These are phyloP conservation scores for Zele albiditarsus DNA, from an alignment of 2,888 invertebrate species.

Conservation along the genomic window DNA sequence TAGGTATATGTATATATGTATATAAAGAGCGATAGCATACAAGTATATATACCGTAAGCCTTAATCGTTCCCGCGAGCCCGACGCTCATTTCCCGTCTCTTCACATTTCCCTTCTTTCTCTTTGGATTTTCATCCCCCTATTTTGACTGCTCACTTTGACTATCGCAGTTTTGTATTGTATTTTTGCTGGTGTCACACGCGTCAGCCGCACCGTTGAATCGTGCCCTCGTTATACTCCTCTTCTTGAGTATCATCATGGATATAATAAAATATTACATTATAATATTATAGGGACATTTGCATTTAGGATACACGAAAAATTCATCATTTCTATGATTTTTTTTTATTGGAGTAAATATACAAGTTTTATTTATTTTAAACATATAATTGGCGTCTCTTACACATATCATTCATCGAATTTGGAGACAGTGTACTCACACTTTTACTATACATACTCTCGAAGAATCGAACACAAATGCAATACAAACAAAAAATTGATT, in stretches of 20 bases:
- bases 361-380: too few relatives aligned
- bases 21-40: background rate
- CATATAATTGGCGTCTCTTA: too few relatives aligned
- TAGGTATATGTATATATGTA: background rate
- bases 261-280: too few relatives aligned
- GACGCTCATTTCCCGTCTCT: slow-evolving; percentile 52
- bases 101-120: slow-evolving; percentile 42
- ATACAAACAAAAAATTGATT: too few relatives aligned
- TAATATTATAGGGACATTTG: too few relatives aligned
- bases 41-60: slow-evolving; percentile 57
- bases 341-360: too few relatives aligned
- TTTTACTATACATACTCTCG: too few relatives aligned
- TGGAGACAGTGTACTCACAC: too few relatives aligned
- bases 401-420: too few relatives aligned
- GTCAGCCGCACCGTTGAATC: background rate
- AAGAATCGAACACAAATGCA: too few relatives aligned
- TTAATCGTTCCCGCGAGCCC: slow-evolving; percentile 61
- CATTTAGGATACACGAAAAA: too few relatives aligned
- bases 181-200: background rate
- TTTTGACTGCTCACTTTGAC: slow-evolving; percentile 14
- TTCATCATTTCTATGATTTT: too few relatives aligned
- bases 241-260: background rate
- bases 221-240: background rate
- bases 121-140: slow-evolving; percentile 31
- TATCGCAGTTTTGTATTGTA: background rate